Evolutionary conservation across 2,113 vertebrate species (phyloP).

Genomic region (Galbula dea): DNA sequence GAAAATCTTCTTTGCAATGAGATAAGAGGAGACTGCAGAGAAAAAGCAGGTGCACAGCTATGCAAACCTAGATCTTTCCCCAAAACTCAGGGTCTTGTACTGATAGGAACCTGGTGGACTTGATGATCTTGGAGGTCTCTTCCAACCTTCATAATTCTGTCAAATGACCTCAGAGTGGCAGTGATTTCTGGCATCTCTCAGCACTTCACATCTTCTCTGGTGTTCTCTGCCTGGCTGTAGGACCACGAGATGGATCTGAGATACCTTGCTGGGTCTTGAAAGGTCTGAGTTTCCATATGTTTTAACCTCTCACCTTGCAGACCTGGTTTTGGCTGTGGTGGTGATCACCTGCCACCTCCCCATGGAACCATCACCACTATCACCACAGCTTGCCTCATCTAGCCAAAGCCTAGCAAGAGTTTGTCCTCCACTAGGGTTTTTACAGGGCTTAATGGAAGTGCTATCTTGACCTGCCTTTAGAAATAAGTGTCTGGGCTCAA

Average conservation of each 20-base stretch:
- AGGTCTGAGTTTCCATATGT: background rate
- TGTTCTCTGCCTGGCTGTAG: background rate
- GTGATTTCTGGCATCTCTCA: background rate
- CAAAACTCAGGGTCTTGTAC: background rate
- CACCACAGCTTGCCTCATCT: background rate
- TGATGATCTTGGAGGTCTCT: too few species aligned
- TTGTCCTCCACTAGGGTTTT: background rate
- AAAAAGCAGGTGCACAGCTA: background rate
- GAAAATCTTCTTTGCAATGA: background rate
- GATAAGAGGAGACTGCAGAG: background rate
- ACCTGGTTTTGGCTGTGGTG: background rate
- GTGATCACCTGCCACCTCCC: background rate
- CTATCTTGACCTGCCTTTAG: background rate
- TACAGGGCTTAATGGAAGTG: background rate
- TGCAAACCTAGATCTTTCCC: background rate
- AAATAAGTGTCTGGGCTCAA: background rate
- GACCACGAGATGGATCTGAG: background rate
- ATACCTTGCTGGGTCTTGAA: background rate
- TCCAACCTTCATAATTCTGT: too few species aligned
- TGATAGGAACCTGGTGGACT: too few species aligned
- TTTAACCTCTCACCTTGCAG: background rate
- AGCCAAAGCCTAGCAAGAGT: background rate
- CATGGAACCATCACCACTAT: too few species aligned
- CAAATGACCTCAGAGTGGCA: background rate
- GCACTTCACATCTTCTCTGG: background rate